Evolutionary conservation across 2,888 invertebrate genomes (phyloP), one percentile per base, ranked within the genome.

Genomic region (Trypoxylon attenuatum): DNA sequence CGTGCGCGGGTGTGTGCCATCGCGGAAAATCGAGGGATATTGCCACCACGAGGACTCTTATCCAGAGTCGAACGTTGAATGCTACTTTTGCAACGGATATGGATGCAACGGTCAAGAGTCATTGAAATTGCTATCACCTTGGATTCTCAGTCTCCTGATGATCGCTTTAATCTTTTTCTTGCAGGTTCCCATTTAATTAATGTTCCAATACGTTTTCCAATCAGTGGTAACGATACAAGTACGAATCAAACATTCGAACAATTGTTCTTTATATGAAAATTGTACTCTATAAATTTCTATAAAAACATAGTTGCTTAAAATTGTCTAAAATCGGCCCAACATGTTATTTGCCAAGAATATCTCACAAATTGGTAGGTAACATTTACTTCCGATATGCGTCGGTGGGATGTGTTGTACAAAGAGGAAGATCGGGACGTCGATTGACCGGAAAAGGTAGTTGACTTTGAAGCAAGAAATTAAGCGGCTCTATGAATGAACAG

Each of bases 401-500:
- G 13, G 23, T 13, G 21, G 25, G 2, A 19, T 38, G 23, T 13
- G 18, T 10, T 19, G 6, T 10, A 5, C 19, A 19, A 45, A 51
- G 43, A 23, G 39, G 43, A 55, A 25, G 54, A 58, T n/a, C 10
- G 29, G 2, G 25, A 42, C 29, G 45, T 46, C 23, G 60, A 41
- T 42, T 33, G 43, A 13, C 80, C 80, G 84, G 83, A 84, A 83
- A 79, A 69, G 69, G 65, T 66, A 77, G 75, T 84, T 83, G 79
- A 78, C 79, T 78, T 75, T 60, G 66, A 61, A 71, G 73, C 59
- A 64, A 59, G 73, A 82, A 79, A 77, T 84, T 81, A 83, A 83
- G 62, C 71, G 73, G 50, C 50, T 70, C 77, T 74, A 76, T 81
- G 79, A 82, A 79, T 78, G 81, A 76, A 72, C 43, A 27, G 57